Evolutionary conservation across 2,113 vertebrate genomes (phyloP).

Genomic region (Pachypanchax playfairii): DNA sequence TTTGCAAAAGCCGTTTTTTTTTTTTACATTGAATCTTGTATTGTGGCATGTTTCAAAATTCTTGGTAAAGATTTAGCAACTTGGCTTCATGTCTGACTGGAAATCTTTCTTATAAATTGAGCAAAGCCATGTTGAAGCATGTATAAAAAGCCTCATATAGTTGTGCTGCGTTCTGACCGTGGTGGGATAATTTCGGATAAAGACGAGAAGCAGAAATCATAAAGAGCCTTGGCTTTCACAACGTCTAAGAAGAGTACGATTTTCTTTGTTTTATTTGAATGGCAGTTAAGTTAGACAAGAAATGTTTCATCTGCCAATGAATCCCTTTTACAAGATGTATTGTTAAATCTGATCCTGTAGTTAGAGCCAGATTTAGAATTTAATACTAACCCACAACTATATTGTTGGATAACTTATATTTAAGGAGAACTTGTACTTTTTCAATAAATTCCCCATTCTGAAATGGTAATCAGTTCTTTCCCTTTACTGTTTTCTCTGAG

Average conservation of each 20-base stretch:
- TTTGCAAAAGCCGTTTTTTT: constrained; percentile 19
- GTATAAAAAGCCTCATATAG: constrained; percentile 12
- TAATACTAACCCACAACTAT: not conserved
- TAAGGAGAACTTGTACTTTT: not conserved
- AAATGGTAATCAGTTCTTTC: no score
- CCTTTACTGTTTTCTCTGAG: no score
- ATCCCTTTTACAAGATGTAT: not conserved
- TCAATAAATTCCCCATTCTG: no score
- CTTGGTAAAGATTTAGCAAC: constrained; percentile 12
- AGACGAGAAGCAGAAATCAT: constrained; percentile 10
- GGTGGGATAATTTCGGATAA: constrained; percentile 16
- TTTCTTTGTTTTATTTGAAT: not conserved
- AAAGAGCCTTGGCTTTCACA: constrained; percentile 6
- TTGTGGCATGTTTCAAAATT: constrained; percentile 22
- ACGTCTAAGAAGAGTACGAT: constrained; percentile 10
- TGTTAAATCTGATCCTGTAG: not conserved
- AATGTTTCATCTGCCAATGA: constrained; percentile 10
- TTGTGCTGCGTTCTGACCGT: constrained; percentile 18
- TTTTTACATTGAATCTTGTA: constrained; percentile 29
- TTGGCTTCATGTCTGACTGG: constrained; percentile 12
- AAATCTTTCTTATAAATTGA: not conserved
- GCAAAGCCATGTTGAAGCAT: constrained; percentile 7
- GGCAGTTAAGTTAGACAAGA: not conserved
- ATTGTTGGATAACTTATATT: not conserved
- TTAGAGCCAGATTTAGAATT: not conserved